These are phyloP conservation scores for Petromus typicus DNA, from an alignment of 2,113 vertebrate species.

Conservation along the genomic window DNA sequence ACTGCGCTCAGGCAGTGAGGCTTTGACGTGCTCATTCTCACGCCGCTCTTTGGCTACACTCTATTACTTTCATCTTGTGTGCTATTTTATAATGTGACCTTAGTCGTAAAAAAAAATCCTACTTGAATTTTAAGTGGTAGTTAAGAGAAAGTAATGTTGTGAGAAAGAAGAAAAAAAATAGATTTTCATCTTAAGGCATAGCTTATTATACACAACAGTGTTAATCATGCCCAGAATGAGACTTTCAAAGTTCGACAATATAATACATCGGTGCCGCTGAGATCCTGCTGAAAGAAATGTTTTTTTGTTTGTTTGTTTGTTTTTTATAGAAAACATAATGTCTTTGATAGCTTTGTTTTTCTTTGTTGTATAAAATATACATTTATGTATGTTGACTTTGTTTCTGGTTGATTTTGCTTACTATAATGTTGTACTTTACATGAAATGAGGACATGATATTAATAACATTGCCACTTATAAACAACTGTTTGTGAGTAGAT, in stretches of 20 bases:
- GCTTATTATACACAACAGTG: slow-evolving; percentile 32
- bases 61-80: slow-evolving; percentile 70
- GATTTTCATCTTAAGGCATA: slow-evolving; percentile 56
- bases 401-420: slow-evolving; percentile 30
- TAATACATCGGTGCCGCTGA: slow-evolving; percentile 56
- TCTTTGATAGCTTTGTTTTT: slow-evolving; percentile 68
- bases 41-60: slow-evolving; percentile 58
- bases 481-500: background rate
- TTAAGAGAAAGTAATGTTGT: slow-evolving; percentile 63
- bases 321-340: slow-evolving; percentile 66
- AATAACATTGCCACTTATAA: background rate
- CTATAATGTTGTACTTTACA: background rate
- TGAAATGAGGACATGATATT: background rate
- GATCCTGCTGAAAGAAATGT: background rate
- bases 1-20: background rate
- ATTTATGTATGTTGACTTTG: slow-evolving; percentile 41
- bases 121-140: slow-evolving; percentile 77
- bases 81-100: slow-evolving; percentile 78
- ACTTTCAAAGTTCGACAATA: slow-evolving; percentile 55
- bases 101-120: slow-evolving; percentile 61
- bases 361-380: slow-evolving; percentile 47
- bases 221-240: slow-evolving; percentile 64
- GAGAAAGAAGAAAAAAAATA: slow-evolving; percentile 56
- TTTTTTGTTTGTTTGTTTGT: slow-evolving; percentile 15
- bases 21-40: slow-evolving; percentile 66